phyloP scores from a whole-genome alignment of 2,797 vertebrate genomes.

The Calcarius lapponicus region DNA sequence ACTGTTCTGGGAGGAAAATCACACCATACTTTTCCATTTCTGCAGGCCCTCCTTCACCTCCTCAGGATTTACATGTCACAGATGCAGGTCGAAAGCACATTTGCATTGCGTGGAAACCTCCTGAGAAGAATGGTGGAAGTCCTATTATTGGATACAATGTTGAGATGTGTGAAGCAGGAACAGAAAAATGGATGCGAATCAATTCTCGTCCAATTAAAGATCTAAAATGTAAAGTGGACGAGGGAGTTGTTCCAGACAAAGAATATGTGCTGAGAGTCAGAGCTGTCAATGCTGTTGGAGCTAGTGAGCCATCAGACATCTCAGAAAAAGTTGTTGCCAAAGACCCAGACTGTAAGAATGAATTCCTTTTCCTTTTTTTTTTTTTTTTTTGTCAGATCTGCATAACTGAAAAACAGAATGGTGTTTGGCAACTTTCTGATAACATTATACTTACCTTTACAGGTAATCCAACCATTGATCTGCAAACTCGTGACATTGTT shows the following conservation, averaged over 20 bases:
- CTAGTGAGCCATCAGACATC: constrained; percentile 95
- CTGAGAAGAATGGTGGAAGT: constrained; percentile 90
- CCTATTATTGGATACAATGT: constrained; percentile 92
- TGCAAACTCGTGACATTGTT: constrained; percentile 90
- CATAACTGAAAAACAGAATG: not conserved
- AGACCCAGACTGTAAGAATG: constrained; percentile 90
- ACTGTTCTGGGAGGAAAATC: not conserved
- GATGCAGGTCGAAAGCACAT: constrained; percentile 90
- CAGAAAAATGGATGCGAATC: constrained; percentile 98
- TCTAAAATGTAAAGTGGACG: constrained; percentile 90
- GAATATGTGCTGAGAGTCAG: constrained; percentile 93
- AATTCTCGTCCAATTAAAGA: constrained; percentile 98
- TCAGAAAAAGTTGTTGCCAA: constrained; percentile 95
- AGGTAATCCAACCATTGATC: constrained; percentile 92
- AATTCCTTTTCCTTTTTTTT: not conserved
- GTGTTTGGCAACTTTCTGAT: not conserved
- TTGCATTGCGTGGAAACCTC: constrained; percentile 92
- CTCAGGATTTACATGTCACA: constrained; percentile 91
- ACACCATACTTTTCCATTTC: not conserved
- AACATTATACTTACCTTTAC: constrained; percentile 9
- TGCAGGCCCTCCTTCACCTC: constrained; percentile 89
- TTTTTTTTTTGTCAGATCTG: not conserved
- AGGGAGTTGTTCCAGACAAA: constrained; percentile 93
- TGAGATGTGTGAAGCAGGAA: constrained; percentile 94
- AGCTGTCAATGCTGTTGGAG: constrained; percentile 91